A percentile compares a stretch with the other conserved stretches of the same genome.
phyloP scores from a whole-genome alignment of 2,113 vertebrate genomes.

The Odobenus rosmarus region DNA sequence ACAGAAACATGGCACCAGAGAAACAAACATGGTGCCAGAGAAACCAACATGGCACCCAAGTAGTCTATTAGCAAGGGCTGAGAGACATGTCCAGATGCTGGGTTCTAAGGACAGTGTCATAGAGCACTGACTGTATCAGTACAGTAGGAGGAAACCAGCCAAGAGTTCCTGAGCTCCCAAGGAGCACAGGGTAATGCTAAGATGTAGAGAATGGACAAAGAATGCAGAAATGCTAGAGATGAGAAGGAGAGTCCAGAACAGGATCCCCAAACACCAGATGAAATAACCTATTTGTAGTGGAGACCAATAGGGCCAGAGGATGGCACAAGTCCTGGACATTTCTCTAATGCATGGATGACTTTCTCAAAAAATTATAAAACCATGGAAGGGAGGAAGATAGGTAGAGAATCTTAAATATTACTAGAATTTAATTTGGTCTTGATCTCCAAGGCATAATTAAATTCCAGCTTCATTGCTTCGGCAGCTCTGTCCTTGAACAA shows the following conservation, averaged over 20 bases:
- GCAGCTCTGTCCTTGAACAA: background rate
- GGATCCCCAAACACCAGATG: background rate
- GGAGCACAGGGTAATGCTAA: background rate
- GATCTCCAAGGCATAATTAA: background rate
- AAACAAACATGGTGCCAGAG: background rate
- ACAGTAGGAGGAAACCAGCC: background rate
- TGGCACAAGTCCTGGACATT: background rate
- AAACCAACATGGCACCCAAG: background rate
- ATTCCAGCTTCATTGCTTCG: background rate
- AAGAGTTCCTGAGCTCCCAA: background rate
- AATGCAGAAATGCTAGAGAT: background rate
- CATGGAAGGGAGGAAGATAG: background rate
- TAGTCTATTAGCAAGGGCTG: background rate
- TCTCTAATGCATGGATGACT: background rate
- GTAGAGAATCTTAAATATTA: background rate
- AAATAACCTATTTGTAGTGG: background rate
- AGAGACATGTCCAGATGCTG: rapidly evolving
- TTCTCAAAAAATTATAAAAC: background rate
- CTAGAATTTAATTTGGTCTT: background rate
- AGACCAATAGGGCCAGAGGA: background rate
- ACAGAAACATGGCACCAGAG: background rate
- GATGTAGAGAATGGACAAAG: background rate
- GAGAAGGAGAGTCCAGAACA: background rate
- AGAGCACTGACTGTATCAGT: rapidly evolving
- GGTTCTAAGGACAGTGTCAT: too few species aligned